Evolutionary conservation across 2,113 vertebrate genomes (phyloP).

Genomic region (Paracanthobrama guichenoti): DNA sequence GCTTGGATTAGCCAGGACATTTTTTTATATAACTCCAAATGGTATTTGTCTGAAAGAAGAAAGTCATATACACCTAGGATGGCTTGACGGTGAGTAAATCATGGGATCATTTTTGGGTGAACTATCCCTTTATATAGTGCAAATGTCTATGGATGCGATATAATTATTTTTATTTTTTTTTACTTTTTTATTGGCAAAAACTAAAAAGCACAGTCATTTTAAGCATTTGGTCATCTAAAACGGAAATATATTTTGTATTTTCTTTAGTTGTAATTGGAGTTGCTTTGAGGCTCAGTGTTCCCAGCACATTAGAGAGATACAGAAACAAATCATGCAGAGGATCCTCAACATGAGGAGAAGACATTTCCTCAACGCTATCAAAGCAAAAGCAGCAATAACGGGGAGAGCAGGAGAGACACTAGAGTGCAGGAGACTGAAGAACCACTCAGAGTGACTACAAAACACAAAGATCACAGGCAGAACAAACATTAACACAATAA

Average conservation of each 20-base stretch:
- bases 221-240: conserved; percentile 29
- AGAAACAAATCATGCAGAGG: conserved; percentile 54
- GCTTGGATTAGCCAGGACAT: too few relatives aligned
- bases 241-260: conserved; percentile 28
- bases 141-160: conserved; percentile 12
- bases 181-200: conserved; percentile 29
- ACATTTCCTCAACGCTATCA: conserved; percentile 74
- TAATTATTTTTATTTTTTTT: background rate
- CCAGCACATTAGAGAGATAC: conserved; percentile 41
- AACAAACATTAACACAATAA: conserved; percentile 66
- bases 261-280: conserved; percentile 35
- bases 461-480: conserved; percentile 53
- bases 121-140: background rate
- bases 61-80: too few relatives aligned
- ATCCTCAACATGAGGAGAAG: conserved; percentile 57
- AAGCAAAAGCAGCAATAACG: conserved; percentile 85
- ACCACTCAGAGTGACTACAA: conserved; percentile 86
- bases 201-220: conserved; percentile 19
- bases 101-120: too few relatives aligned
- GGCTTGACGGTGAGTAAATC: too few relatives aligned
- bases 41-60: too few relatives aligned
- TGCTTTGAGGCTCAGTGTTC: conserved; percentile 46
- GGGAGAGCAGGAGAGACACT: conserved; percentile 86
- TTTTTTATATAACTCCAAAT: too few relatives aligned
- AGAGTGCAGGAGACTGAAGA: conserved; percentile 85